Conservation (phyloP, 2,888 invertebrate genomes). For the Fissipunctia ypsillon region DNA sequence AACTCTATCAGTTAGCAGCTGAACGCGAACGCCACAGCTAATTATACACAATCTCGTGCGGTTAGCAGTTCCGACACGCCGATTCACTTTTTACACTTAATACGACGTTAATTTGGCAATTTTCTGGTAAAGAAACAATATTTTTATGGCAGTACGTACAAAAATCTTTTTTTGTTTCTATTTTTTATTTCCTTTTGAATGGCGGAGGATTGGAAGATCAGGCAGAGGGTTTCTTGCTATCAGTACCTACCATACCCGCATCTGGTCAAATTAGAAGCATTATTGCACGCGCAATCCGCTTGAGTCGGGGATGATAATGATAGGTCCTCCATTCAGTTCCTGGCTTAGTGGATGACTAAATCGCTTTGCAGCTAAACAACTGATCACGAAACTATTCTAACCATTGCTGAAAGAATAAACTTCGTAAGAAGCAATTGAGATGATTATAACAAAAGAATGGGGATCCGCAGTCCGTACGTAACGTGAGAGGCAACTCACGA, state of each 20-base stretch:
- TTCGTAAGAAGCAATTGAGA: constrained; percentile 17
- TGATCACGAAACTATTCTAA: background rate
- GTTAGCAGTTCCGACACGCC: constrained; percentile 56
- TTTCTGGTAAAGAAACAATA: constrained; percentile 12
- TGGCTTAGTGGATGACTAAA: background rate
- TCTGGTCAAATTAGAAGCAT: background rate
- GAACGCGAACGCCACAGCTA: constrained; percentile 50
- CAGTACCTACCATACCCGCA: background rate
- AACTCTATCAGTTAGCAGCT: constrained; percentile 58
- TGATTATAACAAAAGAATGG: constrained; percentile 33
- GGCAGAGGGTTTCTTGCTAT: constrained; percentile 7
- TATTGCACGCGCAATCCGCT: constrained; percentile 8
- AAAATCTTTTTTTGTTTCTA: background rate
- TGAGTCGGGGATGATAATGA: background rate
- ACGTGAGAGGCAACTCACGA: constrained; percentile 13
- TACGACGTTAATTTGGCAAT: constrained; percentile 26
- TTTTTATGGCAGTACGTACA: background rate
- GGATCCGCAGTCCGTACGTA: constrained; percentile 5
- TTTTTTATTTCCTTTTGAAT: background rate
- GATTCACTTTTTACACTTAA: constrained; percentile 38
- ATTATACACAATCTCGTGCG: constrained; percentile 58
- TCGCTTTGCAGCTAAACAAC: background rate
- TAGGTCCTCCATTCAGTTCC: constrained; percentile 1
- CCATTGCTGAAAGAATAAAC: background rate
- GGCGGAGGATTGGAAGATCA: background rate